phyloP scores from a whole-genome alignment of 2,797 vertebrate genomes.

The Knipowitschia caucasica region DNA sequence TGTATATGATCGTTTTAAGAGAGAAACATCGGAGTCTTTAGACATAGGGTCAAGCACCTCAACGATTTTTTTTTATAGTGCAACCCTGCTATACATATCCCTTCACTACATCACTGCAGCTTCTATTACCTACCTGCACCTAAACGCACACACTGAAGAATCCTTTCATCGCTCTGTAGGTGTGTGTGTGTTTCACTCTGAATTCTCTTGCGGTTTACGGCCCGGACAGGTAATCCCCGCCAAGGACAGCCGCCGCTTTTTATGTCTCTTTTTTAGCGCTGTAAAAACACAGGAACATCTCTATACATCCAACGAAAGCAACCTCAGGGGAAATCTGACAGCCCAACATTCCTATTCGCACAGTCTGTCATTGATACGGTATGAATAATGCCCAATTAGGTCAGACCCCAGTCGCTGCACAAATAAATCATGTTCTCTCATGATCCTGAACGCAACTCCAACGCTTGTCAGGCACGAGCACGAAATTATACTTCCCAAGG shows the following conservation, averaged over 20 bases:
- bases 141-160: too few species aligned
- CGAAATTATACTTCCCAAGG: conserved; percentile 66
- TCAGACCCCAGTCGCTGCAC: conserved; percentile 66
- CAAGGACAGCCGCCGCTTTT: conserved; percentile 30
- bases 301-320: conserved; percentile 8
- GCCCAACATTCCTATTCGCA: conserved; percentile 49
- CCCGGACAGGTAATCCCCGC: conserved; percentile 33
- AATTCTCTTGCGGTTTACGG: conserved; percentile 28
- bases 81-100: background rate
- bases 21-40: too few species aligned
- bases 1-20: too few species aligned
- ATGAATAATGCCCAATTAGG: conserved; percentile 75
- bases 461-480: conserved; percentile 68
- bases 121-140: background rate
- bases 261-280: conserved; percentile 15
- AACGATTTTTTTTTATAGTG: background rate
- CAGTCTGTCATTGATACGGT: conserved; percentile 54
- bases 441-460: conserved; percentile 53
- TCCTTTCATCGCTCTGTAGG: background rate
- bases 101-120: too few species aligned
- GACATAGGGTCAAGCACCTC: too few species aligned
- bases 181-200: conserved; percentile 14
- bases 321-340: conserved; percentile 37
- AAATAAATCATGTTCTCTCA: conserved; percentile 72
- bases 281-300: conserved; percentile 26